Evolutionary conservation across 2,797 vertebrate genomes (phyloP).

Genomic region (Syngnathus rostellatus): DNA sequence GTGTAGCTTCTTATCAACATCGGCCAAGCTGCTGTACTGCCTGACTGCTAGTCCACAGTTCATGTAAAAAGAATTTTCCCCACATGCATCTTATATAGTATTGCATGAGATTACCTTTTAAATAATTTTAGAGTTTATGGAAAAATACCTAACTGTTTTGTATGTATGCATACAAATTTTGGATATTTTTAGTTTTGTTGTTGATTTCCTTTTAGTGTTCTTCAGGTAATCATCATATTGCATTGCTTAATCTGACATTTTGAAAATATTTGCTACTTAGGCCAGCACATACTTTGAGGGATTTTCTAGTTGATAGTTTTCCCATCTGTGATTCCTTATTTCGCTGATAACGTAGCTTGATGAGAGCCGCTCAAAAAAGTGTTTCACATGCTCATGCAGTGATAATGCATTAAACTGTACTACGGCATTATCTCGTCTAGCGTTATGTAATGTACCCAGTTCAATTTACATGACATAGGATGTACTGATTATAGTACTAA

Average conservation of each 20-base stretch:
- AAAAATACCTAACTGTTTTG: background rate
- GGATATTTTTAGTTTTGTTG: background rate
- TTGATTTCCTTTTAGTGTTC: background rate
- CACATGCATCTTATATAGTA: slow-evolving; percentile 10
- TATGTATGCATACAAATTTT: no score
- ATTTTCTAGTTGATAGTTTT: background rate
- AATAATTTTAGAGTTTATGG: background rate
- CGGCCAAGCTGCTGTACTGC: slow-evolving; percentile 30
- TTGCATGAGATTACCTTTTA: slow-evolving; percentile 2
- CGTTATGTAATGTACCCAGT: background rate
- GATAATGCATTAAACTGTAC: background rate
- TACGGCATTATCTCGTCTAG: background rate
- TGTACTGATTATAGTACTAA: slow-evolving; percentile 5
- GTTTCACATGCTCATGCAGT: background rate
- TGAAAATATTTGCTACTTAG: background rate
- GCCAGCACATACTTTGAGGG: background rate
- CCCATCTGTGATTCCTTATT: slow-evolving; percentile 37
- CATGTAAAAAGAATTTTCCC: slow-evolving; percentile 9
- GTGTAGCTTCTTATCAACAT: slow-evolving; percentile 40
- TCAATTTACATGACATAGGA: background rate
- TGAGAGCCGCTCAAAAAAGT: background rate
- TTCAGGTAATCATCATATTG: background rate
- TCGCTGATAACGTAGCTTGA: slow-evolving; percentile 2
- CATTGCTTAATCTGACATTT: background rate
- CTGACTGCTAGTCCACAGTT: slow-evolving; percentile 19